Percentiles rank a stretch among this genome's conserved stretches.
These are phyloP conservation scores for Drosophila stalkeri DNA, from an alignment of 2,888 invertebrate species.

Conservation along the genomic window DNA sequence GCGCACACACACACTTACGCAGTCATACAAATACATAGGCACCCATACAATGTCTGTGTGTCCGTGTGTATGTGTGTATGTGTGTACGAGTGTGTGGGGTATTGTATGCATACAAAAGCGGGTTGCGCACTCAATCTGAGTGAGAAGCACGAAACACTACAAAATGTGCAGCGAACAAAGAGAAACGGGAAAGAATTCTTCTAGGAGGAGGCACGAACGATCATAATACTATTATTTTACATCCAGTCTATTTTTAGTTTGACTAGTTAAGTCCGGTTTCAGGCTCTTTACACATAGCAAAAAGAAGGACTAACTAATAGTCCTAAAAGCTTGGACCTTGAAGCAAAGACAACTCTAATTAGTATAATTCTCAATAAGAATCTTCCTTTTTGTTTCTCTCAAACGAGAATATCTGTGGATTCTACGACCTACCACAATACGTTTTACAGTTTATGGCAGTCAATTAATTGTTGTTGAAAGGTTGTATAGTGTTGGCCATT, in stretches of 20 bases:
- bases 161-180: constrained; percentile 41
- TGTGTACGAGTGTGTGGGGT: constrained; percentile 6
- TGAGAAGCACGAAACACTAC: constrained; percentile 12
- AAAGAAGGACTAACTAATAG: background rate
- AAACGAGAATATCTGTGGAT: background rate
- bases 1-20: constrained; percentile 1
- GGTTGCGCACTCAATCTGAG: constrained; percentile 36
- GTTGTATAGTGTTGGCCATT: background rate
- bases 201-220: constrained; percentile 34
- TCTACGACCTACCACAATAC: constrained; percentile 40
- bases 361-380: background rate
- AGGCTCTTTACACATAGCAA: background rate
- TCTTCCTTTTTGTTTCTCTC: background rate
- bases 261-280: constrained; percentile 8
- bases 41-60: background rate
- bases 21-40: background rate
- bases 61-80: background rate
- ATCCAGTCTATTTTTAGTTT: constrained; percentile 24
- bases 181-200: constrained; percentile 56
- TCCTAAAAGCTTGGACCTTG: background rate
- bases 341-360: background rate
- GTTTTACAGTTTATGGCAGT: background rate
- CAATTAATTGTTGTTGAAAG: background rate
- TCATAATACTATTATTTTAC: background rate
- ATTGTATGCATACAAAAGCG: constrained; percentile 25